Conservation (phyloP, 2,888 invertebrate genomes). For the Ormyrus nitidulus region DNA sequence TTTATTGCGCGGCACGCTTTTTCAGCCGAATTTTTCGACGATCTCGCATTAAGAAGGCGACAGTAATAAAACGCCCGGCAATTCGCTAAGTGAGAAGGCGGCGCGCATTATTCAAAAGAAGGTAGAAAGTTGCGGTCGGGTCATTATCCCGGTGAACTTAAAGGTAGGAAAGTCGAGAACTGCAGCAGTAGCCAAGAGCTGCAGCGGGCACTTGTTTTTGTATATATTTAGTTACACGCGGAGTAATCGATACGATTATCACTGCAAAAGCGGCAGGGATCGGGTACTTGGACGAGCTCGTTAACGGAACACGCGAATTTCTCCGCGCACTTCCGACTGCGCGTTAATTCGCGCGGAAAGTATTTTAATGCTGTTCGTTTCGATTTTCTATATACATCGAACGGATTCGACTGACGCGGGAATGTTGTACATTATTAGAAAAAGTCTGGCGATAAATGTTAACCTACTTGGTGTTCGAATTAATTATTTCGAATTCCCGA, state of each 20-base stretch:
- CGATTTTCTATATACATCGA: too few species aligned
- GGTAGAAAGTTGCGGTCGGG: conserved; percentile 33
- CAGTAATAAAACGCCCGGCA: conserved; percentile 11
- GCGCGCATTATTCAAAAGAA: conserved; percentile 28
- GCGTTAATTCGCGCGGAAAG: too few species aligned
- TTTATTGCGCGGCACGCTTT: too few species aligned
- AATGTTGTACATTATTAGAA: too few species aligned
- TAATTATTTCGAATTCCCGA: too few species aligned
- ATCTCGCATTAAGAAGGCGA: background rate
- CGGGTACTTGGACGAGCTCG: background rate
- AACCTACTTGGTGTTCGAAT: too few species aligned
- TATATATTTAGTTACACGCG: conserved; percentile 37
- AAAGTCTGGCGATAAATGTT: too few species aligned
- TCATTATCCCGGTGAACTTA: conserved; percentile 38
- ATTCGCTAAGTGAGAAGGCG: background rate
- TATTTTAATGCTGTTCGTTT: too few species aligned
- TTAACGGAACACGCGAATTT: conserved; percentile 10
- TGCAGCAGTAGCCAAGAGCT: conserved; percentile 8
- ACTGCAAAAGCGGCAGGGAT: background rate
- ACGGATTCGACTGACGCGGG: too few species aligned
- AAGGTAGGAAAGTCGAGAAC: conserved; percentile 32
- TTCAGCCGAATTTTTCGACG: too few species aligned
- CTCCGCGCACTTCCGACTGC: background rate
- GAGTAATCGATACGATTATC: conserved; percentile 42
- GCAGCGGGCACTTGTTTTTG: conserved; percentile 7